These are phyloP conservation scores for Rafetus swinhoei DNA, from an alignment of 2,113 vertebrate species.

Conservation along the genomic window DNA sequence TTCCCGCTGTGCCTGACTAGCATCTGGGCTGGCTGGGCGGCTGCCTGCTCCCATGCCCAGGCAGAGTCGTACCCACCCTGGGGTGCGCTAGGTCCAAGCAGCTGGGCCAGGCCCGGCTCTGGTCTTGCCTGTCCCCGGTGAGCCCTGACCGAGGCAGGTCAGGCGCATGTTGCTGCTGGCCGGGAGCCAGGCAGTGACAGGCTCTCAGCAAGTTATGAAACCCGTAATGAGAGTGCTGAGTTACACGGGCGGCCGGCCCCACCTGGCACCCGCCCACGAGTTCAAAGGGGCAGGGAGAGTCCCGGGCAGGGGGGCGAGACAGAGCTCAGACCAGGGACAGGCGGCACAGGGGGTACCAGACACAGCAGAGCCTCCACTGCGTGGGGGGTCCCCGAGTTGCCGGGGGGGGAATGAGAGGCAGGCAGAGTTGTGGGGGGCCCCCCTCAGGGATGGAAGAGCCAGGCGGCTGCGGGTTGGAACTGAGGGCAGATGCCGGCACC, in stretches of 20 bases:
- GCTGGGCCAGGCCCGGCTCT: neutral
- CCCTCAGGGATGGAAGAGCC: neutral
- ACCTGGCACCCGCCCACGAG: neutral
- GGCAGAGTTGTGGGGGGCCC: too few species aligned
- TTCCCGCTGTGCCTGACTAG: neutral
- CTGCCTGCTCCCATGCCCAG: neutral
- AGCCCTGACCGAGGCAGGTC: neutral
- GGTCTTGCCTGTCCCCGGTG: neutral
- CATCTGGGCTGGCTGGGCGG: neutral
- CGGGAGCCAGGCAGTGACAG: neutral
- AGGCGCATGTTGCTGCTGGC: neutral
- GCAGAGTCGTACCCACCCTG: neutral
- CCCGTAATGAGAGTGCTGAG: neutral
- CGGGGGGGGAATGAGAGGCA: too few species aligned
- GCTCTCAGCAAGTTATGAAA: neutral
- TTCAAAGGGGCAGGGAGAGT: neutral
- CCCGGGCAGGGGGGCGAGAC: neutral
- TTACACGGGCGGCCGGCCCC: neutral
- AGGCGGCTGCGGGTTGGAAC: neutral
- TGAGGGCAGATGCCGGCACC: neutral
- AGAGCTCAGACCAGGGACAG: neutral
- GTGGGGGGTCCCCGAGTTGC: neutral
- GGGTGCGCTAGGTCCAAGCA: neutral
- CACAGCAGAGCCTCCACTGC: neutral
- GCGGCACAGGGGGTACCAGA: neutral